Base-by-base conservation (phyloP, 2,113 vertebrate genomes). In the Oceanodroma tethys region DNA sequence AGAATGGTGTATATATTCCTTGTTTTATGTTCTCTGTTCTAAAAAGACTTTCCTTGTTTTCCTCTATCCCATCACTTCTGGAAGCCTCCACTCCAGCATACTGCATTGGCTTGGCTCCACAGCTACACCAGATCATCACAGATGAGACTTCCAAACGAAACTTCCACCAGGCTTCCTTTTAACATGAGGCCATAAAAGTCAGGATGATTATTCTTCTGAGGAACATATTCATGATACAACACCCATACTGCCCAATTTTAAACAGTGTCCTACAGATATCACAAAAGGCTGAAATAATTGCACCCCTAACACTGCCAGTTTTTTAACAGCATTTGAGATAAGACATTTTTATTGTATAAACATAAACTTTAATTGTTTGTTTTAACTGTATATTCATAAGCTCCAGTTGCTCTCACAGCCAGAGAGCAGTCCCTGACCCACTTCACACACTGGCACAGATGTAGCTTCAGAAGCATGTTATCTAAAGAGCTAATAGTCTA, bases 281-380 rank as follows among this genome's bases (percentile, higher is more conserved):
- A 59, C 25, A 89, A 42, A 86, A 62, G 7, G 23, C 55, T 67
- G 27, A 75, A 58, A 65, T 60, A 21, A 32, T 15, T 68, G 7
- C 21, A 83, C 34, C 13, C 22, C 16, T 74, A 53, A 50, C 3
- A 7, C 7, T 58, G 25, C 12, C 3, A 0, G 0, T 25, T 56
- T 78, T 53, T 78, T 66, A 83, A 27, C 14, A 78, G 16, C 13
- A 8, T 62, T 5, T 38, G 34, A 47, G 10, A 25, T 60, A 48
- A 40, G 7, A 21, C 11, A 10, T 19, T 81, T 78, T 91, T 38
- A 34, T 53, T 65, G 3, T 20, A 38, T 42, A 73, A 86, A 48
- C 3, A 36, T 34, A 68, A 32, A 30, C 3, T 68, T 78, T 30
- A 59, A 55, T 23, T 70, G 13, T 32, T 82, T 8, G 1, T 88